Percentiles rank a stretch among this genome's conserved stretches.
Evolutionary conservation across 1,140 invertebrate species (phyloP).

Genomic region (Ceratina australensis): DNA sequence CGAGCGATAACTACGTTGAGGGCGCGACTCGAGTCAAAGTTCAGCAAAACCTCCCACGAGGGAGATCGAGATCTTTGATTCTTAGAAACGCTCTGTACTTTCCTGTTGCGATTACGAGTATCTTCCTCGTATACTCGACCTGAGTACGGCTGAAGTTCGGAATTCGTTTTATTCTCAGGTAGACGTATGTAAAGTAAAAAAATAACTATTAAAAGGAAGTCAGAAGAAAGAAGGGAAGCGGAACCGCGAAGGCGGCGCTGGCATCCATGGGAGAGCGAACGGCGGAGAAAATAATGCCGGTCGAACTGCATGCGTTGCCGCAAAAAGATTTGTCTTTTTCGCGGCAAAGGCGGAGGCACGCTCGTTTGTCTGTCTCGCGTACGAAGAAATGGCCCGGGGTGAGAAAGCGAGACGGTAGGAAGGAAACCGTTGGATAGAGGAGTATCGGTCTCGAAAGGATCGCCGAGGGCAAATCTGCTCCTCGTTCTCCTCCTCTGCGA

Average conservation of each 20-base stretch:
- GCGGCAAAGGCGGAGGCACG: conserved; percentile 5
- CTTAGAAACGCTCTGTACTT: background rate
- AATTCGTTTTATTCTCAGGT: too few species aligned
- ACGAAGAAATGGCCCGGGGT: background rate
- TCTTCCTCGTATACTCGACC: too few species aligned
- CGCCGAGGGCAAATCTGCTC: conserved; percentile 24
- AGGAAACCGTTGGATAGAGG: too few species aligned
- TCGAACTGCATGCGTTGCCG: background rate
- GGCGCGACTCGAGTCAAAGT: conserved; percentile 23
- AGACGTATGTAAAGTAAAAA: too few species aligned
- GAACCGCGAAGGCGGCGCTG: background rate
- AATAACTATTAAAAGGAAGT: too few species aligned
- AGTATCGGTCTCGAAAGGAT: conserved; percentile 22
- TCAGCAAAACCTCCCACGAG: conserved; percentile 10
- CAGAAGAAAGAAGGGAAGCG: background rate
- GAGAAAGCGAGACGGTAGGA: background rate
- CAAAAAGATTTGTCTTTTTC: conserved; percentile 31
- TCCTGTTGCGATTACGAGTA: too few species aligned
- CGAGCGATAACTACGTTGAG: conserved; percentile 36
- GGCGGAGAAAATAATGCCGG: background rate
- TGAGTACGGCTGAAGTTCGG: too few species aligned
- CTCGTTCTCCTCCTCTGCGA: conserved; percentile 8
- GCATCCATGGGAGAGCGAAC: too few species aligned
- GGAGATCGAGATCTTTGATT: conserved; percentile 4
- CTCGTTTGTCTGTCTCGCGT: conserved; percentile 1